Conservation (phyloP, 2,113 vertebrate species). For the Muntiacus muntjak region DNA sequence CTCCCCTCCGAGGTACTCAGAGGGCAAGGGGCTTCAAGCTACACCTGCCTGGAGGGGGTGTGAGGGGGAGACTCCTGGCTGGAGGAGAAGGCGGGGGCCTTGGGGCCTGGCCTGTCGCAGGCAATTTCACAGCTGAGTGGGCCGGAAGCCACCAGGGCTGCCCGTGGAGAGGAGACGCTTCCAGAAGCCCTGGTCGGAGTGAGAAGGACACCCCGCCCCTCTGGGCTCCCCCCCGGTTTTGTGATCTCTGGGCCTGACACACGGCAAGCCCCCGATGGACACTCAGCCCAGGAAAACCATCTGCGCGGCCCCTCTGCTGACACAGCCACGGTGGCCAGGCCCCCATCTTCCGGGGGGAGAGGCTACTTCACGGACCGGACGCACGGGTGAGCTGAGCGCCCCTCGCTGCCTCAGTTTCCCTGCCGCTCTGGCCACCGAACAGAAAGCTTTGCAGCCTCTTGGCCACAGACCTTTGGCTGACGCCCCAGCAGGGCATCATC, state of each 20-base stretch:
- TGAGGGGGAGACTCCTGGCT: not conserved
- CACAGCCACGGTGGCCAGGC: fast-evolving
- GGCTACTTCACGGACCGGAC: fast-evolving
- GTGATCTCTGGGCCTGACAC: not conserved
- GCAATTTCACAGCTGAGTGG: slow-evolving; percentile 55
- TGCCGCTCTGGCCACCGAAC: not conserved
- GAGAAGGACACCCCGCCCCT: not conserved
- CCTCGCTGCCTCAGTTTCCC: slow-evolving; percentile 25
- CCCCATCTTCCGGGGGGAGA: not conserved
- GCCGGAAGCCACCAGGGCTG: not conserved
- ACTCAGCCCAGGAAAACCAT: fast-evolving
- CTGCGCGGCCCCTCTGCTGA: not conserved
- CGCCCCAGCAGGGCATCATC: not conserved
- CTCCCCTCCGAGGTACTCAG: not conserved
- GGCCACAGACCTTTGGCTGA: not conserved
- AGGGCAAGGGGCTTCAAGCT: not conserved
- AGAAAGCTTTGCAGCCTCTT: no score
- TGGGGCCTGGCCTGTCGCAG: not conserved
- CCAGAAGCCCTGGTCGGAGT: slow-evolving; percentile 18
- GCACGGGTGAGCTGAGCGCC: not conserved
- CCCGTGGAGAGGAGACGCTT: not conserved
- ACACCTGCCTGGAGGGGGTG: not conserved
- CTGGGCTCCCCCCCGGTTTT: not conserved
- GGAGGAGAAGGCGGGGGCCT: not conserved
- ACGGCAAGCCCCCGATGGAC: fast-evolving